Evolutionary conservation across 2,888 invertebrate species (phyloP), one percentile per base, ranked within the genome.

Genomic region (Nomada fucata): DNA sequence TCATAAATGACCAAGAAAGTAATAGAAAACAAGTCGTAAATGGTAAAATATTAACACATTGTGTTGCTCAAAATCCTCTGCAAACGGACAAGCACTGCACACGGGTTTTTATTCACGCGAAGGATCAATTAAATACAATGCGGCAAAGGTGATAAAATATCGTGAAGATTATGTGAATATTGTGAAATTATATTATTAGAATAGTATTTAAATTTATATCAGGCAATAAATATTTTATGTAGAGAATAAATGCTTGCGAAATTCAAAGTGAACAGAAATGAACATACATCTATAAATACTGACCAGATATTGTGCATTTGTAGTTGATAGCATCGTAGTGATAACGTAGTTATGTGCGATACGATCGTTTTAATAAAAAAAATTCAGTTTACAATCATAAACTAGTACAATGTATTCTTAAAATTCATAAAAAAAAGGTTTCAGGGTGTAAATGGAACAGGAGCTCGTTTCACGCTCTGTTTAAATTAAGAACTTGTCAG

Each of bases 21-120:
- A 65, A 69, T 76, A 36, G 79, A 85, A 84, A 90, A 86, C 79
- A 82, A 83, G 82, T 86, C 89, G 86, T 89, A 89, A 90, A 90
- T 50, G 83, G 75, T 69, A 44, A 9, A 59, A 85, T 78, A 89
- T 87, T 84, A 86, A 89, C 80, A 90, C 85, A 88, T 86, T 89
- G 87, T 87, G 29, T 53, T 26, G n/a, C 42, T 65, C 0, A 13
- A 18, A 72, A 57, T 74, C 18, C 26, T n/a, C 10, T 9, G 7
- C 5, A 52, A 20, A 29, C n/a, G 20, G 10, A n/a, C n/a, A 44
- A 53, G 57, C 7, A 7, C 23, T 13, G 9, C 53, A 20, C 57
- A 20, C n/a, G 50, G 4, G 26, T 52, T 59, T 57, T 23, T 5
- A 0, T 5, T 10, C 50, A 26, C 7, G 52, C 11, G 13, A 18